A percentile compares a stretch with the other conserved stretches of the same genome.
phyloP scores from a whole-genome alignment of 2,888 invertebrate genomes.

The Drosophila antonietae region DNA sequence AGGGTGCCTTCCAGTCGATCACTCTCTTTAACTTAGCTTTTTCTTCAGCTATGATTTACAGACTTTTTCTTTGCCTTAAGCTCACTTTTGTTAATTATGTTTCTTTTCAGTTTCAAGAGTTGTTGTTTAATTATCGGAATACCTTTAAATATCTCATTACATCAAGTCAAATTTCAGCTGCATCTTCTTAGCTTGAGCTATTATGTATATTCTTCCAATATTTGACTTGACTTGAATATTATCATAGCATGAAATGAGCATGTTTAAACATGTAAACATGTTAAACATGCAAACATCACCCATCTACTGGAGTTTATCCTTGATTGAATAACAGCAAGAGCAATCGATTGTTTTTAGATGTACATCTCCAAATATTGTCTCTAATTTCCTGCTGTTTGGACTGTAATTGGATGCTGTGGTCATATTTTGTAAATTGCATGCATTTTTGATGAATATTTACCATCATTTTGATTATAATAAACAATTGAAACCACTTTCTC shows the following conservation, averaged over 20 bases:
- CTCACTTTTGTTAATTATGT: not conserved
- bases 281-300: not conserved
- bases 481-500: not conserved
- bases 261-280: too few relatives aligned
- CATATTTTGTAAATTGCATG: not conserved
- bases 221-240: not conserved
- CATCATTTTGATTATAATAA: not conserved
- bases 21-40: not conserved
- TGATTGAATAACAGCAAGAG: not conserved
- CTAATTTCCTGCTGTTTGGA: not conserved
- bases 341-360: not conserved
- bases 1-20: not conserved
- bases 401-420: not conserved
- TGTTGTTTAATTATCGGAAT: not conserved
- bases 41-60: not conserved
- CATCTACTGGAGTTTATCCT: not conserved
- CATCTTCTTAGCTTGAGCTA: not conserved
- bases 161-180: not conserved
- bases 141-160: not conserved
- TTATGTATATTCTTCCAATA: not conserved
- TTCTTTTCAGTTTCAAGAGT: not conserved
- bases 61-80: not conserved
- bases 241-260: not conserved
- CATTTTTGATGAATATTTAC: not conserved
- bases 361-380: not conserved